These are phyloP conservation scores for Diglossa cyanea DNA, from an alignment of 2,797 vertebrate species.

Conservation along the genomic window DNA sequence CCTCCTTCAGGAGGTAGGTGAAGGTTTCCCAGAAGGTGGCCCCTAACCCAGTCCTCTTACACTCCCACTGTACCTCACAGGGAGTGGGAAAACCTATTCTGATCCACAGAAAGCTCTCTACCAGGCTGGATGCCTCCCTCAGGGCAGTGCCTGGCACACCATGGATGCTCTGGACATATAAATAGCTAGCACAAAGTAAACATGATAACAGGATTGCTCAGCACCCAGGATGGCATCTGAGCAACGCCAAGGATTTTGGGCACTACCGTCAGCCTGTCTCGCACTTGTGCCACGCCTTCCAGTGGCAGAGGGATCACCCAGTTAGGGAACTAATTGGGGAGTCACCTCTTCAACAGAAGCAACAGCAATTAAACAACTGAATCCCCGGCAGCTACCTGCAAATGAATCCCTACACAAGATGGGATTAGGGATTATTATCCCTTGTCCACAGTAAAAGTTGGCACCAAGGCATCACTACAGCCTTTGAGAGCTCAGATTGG, in stretches of 20 bases:
- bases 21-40: neutral
- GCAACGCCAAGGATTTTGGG: neutral
- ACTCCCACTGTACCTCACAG: neutral
- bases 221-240: neutral
- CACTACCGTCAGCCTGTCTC: neutral
- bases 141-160: neutral
- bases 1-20: neutral
- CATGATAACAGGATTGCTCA: neutral
- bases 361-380: neutral
- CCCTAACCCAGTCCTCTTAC: neutral
- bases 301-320: neutral
- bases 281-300: fast-evolving
- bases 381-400: neutral
- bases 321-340: neutral
- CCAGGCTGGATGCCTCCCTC: neutral
- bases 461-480: neutral
- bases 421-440: neutral
- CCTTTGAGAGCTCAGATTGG: neutral
- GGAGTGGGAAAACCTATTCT: neutral
- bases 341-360: neutral
- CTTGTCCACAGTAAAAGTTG: neutral
- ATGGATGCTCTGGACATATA: neutral
- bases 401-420: neutral
- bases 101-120: neutral
- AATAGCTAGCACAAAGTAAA: neutral